Base-by-base conservation (phyloP, 2,113 vertebrate genomes). In the Tragulus kanchil region DNA sequence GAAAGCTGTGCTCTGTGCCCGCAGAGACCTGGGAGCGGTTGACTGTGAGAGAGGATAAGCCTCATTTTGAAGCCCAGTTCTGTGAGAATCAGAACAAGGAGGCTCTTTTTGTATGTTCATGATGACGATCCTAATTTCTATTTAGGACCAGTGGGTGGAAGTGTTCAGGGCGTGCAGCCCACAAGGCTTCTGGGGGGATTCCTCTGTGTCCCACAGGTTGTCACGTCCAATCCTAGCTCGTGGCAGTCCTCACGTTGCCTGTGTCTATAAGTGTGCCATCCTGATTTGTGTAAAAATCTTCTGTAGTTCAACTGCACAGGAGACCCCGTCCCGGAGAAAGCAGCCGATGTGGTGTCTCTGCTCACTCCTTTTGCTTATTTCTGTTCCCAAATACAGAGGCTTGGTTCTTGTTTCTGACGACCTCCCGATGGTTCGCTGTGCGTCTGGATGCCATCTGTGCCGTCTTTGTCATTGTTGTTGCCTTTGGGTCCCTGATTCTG, bases 381-480 rank as follows among this genome's bases (percentile, higher is more conserved):
- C 87, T 86, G 77, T 93, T 97, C 96, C 15, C 93, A 48, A 77
- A 96, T 97, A 94, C 97, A 99, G 99, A 99, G 98, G 99, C 99
- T 93, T 99, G 99, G 99, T 99, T 99, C 98, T 98, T 99, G 87
- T 99, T 99, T 98, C 94, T 99, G 98, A 99, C 99, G 0, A 99
- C 99, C 0, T 99, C 99, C 19, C 99, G 99, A 28, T 99, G 99
- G 99, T 99, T 99, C 16, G 99, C 99, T 5, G 98, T 99, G 45
- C 99, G 99, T 45, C 99, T 99, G 95, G 99, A 99, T 96, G 99
- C 99, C 95, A 99, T 99, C 98, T 99, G 99, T 98, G 99, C 99
- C 3, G 8, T 99, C 87, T 99, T 99, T 98, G 99, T 99, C 92
- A 98, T 98, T 89, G 98, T 99, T 36, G 98, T 99, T 95, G 98